Evolutionary conservation across 2,113 vertebrate species (phyloP).

Genomic region (Verasper variegatus): DNA sequence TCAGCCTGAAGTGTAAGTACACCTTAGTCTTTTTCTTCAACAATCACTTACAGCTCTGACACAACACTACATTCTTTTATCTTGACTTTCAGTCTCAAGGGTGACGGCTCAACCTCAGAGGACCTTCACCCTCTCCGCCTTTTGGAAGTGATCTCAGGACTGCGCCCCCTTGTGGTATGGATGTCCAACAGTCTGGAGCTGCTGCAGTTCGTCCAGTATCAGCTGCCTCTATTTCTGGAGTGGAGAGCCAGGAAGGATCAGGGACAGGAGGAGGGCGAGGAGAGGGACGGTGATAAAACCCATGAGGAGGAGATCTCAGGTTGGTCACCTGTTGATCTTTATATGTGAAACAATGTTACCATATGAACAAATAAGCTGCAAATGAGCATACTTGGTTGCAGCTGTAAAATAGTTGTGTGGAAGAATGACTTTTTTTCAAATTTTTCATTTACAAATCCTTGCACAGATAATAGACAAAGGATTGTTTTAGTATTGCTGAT

Average conservation of each 20-base stretch:
- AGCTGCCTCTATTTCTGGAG: constrained; percentile 79
- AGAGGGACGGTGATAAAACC: constrained; percentile 33
- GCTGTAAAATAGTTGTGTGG: no score
- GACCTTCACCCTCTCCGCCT: constrained; percentile 31
- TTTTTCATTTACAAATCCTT: no score
- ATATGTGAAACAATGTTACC: background rate
- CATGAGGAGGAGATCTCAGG: constrained; percentile 67
- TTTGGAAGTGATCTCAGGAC: constrained; percentile 63
- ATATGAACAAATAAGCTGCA: no score
- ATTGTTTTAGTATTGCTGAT: no score
- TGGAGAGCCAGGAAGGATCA: constrained; percentile 68
- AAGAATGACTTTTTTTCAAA: no score
- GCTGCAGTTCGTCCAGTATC: constrained; percentile 83
- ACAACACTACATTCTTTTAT: background rate
- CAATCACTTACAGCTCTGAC: background rate
- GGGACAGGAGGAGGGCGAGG: constrained; percentile 45
- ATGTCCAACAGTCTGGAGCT: constrained; percentile 86
- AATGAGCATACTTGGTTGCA: no score
- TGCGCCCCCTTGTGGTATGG: constrained; percentile 83
- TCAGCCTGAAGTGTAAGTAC: constrained; percentile 79
- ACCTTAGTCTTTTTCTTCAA: background rate
- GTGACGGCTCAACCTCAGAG: constrained; percentile 27
- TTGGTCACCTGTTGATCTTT: constrained; percentile 28
- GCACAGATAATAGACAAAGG: no score
- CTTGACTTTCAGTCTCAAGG: constrained; percentile 12